phyloP scores from a whole-genome alignment of 2,888 invertebrate species.

The Heteromurus nitidus region DNA sequence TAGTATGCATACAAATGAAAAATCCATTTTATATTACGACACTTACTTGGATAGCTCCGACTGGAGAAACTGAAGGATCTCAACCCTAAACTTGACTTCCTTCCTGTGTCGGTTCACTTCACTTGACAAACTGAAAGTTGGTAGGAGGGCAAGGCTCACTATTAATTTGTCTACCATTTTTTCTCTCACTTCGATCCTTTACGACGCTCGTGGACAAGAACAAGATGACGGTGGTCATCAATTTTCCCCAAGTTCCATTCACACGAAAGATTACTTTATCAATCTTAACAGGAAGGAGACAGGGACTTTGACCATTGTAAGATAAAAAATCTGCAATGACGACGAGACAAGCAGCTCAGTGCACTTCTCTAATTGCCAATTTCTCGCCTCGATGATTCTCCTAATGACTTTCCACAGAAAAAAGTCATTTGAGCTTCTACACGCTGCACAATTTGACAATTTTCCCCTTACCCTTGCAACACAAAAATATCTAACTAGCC shows the following conservation, averaged over 20 bases:
- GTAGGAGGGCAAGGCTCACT: slow-evolving; percentile 30
- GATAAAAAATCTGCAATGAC: not conserved
- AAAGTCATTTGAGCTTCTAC: not conserved
- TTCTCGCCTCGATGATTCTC: not conserved
- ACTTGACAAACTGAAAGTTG: slow-evolving; percentile 30
- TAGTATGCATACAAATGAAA: not conserved
- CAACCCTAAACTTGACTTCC: slow-evolving; percentile 21
- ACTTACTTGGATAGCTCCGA: slow-evolving; percentile 35
- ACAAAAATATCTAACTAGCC: too few relatives aligned
- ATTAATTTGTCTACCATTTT: slow-evolving; percentile 38
- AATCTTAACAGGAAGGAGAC: not conserved
- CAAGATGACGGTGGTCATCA: too few relatives aligned
- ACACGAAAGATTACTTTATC: too few relatives aligned
- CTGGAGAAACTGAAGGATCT: slow-evolving; percentile 20
- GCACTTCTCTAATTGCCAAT: not conserved
- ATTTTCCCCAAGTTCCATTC: too few relatives aligned
- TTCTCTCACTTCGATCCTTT: not conserved
- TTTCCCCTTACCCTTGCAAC: too few relatives aligned
- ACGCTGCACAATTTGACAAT: too few relatives aligned
- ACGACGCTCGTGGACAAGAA: not conserved
- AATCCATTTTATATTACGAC: not conserved
- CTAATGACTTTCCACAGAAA: not conserved
- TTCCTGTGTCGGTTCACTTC: slow-evolving; percentile 7
- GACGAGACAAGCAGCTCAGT: not conserved
- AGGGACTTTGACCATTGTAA: not conserved